Base-by-base conservation (phyloP, 1,140 invertebrate species). In the Mamestra configurata region DNA sequence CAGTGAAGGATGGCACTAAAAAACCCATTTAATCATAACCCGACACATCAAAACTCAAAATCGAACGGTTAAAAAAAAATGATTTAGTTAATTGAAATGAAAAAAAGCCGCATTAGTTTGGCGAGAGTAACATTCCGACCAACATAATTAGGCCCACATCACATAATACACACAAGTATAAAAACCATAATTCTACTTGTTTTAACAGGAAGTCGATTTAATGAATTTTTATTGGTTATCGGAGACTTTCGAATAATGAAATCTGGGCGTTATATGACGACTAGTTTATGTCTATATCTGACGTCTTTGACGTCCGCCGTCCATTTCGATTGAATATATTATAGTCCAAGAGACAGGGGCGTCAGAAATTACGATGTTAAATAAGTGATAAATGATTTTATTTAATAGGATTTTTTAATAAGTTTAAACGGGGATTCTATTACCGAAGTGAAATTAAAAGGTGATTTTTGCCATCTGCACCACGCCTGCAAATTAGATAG, bases 181-280 rank as follows among this genome's bases (percentile, higher is more conserved):
- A 49, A 35, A 76, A 76, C 43, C 57, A 76, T 77, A 68, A 77
- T 68, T 37, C 59, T 20, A 77, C 75, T 77, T 77, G 61, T 77
- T 77, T 77, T 68, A 68, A 77, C 75, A 66, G 75, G 75, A 77
- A 77, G 75, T 77, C 40, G 31, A 6, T 77, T 66, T 77, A 77
- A 77, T 77, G 75, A 77, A 22, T 66, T 77, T 68, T 77, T 77
- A 77, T 77, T 77, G 61, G 75, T 77, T 77, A 77, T 43, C 43
- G 10, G 55, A 66, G 75, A 77, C 75, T 77, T 77, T 77, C 75
- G 59, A 55, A 77, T 76, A 76, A 57, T 73, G 71, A 61, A 75
- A 77, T 66, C 59, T 31, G 59, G 75, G 59, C 75, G 75, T 77
- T 77, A 77, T 68, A 77, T 68, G 57, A 27, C 46, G 49, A 77